Evolutionary conservation across 2,888 invertebrate genomes (phyloP), one percentile per base, ranked within the genome.

Genomic region (Pseudococcus jackbeardsleyi): DNA sequence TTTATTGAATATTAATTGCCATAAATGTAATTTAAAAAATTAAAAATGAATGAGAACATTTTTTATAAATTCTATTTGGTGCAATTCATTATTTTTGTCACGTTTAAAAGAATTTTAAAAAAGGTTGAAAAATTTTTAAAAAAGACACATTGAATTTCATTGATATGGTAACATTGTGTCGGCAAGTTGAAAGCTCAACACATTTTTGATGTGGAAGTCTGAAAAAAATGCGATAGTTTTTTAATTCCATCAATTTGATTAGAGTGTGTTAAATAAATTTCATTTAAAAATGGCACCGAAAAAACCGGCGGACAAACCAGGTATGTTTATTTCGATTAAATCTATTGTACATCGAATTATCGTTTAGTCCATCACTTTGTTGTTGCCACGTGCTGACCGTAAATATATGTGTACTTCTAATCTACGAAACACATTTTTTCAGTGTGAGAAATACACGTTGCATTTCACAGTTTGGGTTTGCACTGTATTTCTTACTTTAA

Each of bases 301-400:
- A 68, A 89, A 89, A 39, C 77, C 86, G 7, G 64, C 86, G 12
- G 89, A 86, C 17, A 89, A 89, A 87, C 42, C 88, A 72, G 88
- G 85, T 79, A 85, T 15, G 54, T 84, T 26, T 33, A 9, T 42
- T n/a, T 48, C n/a, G n/a, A 8, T n/a, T 17, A 1, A 15, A 64
- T 39, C 3, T 42, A 17, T 64, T n/a, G 9, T 7, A 0, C 17
- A 64, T 15, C 2, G 1, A 42, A 17, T 79, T 42, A 5, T 17
- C 19, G 39, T 33, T 33, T 1, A 4, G 46, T 82, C 11, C 6
- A 82, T 82, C n/a, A 19, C 8, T 82, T 46, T 46, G 6, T 82
- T 46, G 17, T 12, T 88, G 88, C 88, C 54, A 87, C 88, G 82
- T 88, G 82, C 88, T 17, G 79, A 33, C 46, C 22, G 42, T 26